Conservation (phyloP, 2,888 invertebrate genomes). For the Epirrhoe alternata region DNA sequence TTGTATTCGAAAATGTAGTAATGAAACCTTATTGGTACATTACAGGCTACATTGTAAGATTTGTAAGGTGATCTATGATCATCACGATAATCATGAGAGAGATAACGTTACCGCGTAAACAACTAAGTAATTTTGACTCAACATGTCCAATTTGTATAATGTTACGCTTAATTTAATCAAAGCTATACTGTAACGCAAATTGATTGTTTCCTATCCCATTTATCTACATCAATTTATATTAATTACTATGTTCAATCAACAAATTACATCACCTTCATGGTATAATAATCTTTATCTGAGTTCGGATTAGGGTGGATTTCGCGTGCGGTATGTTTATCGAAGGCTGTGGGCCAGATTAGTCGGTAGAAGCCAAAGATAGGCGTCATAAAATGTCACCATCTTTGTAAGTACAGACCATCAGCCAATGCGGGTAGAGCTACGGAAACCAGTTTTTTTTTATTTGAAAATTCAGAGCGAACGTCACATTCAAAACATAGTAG, state of each 20-base stretch:
- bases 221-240: constrained; percentile 49
- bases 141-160: constrained; percentile 23
- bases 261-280: constrained; percentile 41
- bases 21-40: no score
- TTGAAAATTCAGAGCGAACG: no score
- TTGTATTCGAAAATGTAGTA: no score
- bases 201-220: constrained; percentile 44
- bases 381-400: constrained; percentile 67
- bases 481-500: no score
- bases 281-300: constrained; percentile 37
- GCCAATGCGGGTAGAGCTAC: constrained; percentile 49
- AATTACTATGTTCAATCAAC: constrained; percentile 54
- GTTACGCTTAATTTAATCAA: constrained; percentile 34
- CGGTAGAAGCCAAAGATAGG: constrained; percentile 59
- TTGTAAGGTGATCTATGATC: no score
- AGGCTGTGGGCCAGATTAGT: constrained; percentile 57
- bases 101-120: neutral
- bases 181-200: constrained; percentile 35
- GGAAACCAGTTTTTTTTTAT: constrained; percentile 20
- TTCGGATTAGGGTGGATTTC: constrained; percentile 39
- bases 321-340: constrained; percentile 37
- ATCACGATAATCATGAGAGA: no score
- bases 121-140: constrained; percentile 10
- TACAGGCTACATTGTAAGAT: no score
- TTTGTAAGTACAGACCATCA: constrained; percentile 62